These are phyloP conservation scores for Microctonus aethiopoides DNA, from an alignment of 2,888 invertebrate species.

Conservation along the genomic window DNA sequence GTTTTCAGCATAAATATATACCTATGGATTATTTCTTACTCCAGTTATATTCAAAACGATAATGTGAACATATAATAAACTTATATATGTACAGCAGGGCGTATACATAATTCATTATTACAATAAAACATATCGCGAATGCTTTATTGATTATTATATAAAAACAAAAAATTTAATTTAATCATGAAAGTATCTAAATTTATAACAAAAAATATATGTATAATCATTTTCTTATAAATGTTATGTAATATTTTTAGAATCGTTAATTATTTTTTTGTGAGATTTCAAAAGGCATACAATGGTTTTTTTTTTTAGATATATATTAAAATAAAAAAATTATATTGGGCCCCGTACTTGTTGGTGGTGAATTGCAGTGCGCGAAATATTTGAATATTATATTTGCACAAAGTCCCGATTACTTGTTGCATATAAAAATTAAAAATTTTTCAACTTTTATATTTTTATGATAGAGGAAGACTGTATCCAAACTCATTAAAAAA, in stretches of 20 bases:
- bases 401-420: not conserved
- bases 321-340: constrained; percentile 22
- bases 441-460: not conserved
- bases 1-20: no score
- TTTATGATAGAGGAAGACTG: not conserved
- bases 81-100: not conserved
- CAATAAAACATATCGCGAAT: not conserved
- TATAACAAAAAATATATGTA: no score
- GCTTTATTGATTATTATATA: not conserved
- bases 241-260: no score
- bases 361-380: not conserved
- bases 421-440: not conserved
- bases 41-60: no score
- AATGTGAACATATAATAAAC: no score
- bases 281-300: constrained; percentile 22
- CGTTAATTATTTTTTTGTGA: not conserved
- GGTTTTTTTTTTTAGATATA: constrained; percentile 31
- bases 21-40: no score
- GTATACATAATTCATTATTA: constrained; percentile 1
- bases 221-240: no score
- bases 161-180: not conserved
- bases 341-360: constrained; percentile 27
- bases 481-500: not conserved
- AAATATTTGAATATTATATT: not conserved
- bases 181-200: not conserved